Conservation (phyloP, 1,140 invertebrate genomes). For the Panulirus ornatus region DNA sequence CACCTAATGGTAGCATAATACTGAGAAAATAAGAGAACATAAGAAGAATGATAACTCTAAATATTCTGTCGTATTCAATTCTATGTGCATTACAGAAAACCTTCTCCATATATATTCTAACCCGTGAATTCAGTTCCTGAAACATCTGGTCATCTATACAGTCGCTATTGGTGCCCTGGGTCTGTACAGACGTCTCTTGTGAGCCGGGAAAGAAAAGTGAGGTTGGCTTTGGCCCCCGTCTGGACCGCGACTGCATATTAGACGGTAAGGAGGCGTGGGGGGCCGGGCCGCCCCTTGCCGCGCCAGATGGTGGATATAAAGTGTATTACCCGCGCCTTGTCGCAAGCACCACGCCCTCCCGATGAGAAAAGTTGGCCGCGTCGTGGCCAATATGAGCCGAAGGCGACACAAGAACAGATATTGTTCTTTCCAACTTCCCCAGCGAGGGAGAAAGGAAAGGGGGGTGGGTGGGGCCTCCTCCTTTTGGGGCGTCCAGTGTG, state of each 20-base stretch:
- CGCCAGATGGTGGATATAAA: background rate
- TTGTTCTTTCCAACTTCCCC: constrained; percentile 37
- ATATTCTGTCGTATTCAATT: too few relatives aligned
- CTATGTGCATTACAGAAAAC: too few relatives aligned
- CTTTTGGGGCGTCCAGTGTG: background rate
- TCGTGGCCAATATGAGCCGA: constrained; percentile 26
- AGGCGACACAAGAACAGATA: constrained; percentile 43
- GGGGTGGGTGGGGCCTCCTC: too few relatives aligned
- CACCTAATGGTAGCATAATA: too few relatives aligned
- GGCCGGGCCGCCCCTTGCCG: background rate
- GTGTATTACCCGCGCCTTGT: background rate
- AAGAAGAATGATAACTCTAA: too few relatives aligned
- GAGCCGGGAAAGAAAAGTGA: too few relatives aligned
- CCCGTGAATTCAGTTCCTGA: background rate
- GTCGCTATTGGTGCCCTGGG: too few relatives aligned
- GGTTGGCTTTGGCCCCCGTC: too few relatives aligned
- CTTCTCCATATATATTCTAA: too few relatives aligned
- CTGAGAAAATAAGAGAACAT: too few relatives aligned
- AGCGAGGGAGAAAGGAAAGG: too few relatives aligned
- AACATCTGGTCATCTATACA: background rate
- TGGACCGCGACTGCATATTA: background rate
- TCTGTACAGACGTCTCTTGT: too few relatives aligned
- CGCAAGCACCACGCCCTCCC: background rate
- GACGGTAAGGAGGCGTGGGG: background rate
- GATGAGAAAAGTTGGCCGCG: constrained; percentile 37